Conservation (phyloP, 2,113 vertebrate species). For the Climacteris rufus region DNA sequence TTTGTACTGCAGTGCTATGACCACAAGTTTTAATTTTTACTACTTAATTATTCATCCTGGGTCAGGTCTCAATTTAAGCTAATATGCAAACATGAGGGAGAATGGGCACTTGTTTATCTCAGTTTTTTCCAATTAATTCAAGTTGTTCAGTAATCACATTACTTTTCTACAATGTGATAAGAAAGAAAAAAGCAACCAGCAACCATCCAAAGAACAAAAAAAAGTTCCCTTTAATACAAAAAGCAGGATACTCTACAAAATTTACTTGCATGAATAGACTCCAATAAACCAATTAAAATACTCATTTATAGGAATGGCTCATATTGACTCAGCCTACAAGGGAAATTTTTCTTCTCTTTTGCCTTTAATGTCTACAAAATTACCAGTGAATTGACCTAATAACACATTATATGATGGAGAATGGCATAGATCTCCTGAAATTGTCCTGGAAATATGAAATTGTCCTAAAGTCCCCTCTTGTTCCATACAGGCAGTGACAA, state of each 20-base stretch:
- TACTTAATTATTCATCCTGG: background rate
- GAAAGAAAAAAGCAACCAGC: background rate
- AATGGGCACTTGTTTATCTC: conserved; percentile 3
- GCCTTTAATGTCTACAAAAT: background rate
- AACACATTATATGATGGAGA: background rate
- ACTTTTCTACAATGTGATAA: background rate
- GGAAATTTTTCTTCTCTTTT: background rate
- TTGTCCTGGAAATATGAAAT: background rate
- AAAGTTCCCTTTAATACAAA: background rate
- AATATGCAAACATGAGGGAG: background rate
- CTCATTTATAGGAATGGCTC: background rate
- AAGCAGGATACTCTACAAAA: background rate
- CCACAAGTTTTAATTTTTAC: conserved; percentile 12
- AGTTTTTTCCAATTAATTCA: conserved; percentile 4
- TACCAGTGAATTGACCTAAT: background rate
- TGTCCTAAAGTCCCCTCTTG: background rate
- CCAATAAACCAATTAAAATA: background rate
- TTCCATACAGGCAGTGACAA: background rate
- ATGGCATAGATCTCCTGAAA: background rate
- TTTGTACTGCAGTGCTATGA: background rate
- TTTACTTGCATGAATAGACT: background rate
- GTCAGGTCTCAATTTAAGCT: background rate
- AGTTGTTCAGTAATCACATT: conserved; percentile 8
- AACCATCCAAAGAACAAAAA: background rate
- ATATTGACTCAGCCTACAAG: background rate